Base-by-base conservation (phyloP, 2,888 invertebrate genomes). In the Ethmia dodecea region DNA sequence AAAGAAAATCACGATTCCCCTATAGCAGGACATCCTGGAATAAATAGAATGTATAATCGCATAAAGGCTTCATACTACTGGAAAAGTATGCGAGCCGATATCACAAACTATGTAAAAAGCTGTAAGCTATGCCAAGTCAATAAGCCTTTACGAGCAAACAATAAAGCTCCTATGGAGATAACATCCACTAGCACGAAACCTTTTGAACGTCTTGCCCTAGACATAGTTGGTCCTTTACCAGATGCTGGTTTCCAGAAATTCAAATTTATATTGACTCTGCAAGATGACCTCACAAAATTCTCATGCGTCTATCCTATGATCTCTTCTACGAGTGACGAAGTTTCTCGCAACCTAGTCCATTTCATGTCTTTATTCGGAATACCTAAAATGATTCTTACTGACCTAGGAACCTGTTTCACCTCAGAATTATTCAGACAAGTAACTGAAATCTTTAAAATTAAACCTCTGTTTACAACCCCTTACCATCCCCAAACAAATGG, bases 331-430 rank as follows among this genome's bases (percentile, higher is more conserved):
- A 44, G 47, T 3, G 43, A 51, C 33, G 51, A 52, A 33, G 33
- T 40, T 5, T 15, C 36, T 4, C 44, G 52, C 14, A 44, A 46
- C 15, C 37, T 72, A 2, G 28, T 60, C 5, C 48, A 64, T 25
- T 59, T 65, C 24, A 60, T 65, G 9, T 49, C 60, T 3, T 31
- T 55, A 2, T 66, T 68, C 37, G 68, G 69, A 8, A 60, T 69
- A 5, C 67, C 72, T 1, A 55, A 47, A 41, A 31, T 12, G 3
- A 51, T 56, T 1, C 34, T 76, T 1, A 56, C 71, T 0, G 74
- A 79, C 39, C 60, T 65, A 52, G 74, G 67, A 25, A 45, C 18
- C 3, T 18, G 18, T 18, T 18, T 18, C 6, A 18, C 18, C 3
- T 18, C 18, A 1, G 41, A 47, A 1, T 20, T 52, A 13, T 50